Percentiles rank a stretch among this genome's conserved stretches.
These are phyloP conservation scores for Alauda arvensis DNA, from an alignment of 2,797 vertebrate species.

Conservation along the genomic window DNA sequence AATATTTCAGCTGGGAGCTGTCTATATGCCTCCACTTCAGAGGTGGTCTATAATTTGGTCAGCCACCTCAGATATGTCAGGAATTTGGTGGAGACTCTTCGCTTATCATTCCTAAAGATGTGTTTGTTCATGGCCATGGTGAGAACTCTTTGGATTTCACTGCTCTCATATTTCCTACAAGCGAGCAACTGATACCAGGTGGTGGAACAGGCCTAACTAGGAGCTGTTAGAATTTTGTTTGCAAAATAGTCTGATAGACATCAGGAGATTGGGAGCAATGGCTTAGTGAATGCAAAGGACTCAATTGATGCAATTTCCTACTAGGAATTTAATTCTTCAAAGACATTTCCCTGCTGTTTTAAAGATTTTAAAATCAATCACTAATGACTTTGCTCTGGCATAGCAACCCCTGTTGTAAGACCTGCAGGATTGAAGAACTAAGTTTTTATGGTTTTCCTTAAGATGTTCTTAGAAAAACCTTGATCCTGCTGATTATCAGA, in stretches of 20 bases:
- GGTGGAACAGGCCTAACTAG: background rate
- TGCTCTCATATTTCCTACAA: background rate
- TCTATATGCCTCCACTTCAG: background rate
- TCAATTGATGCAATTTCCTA: background rate
- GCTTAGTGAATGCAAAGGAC: background rate
- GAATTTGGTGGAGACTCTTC: background rate
- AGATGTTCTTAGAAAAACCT: background rate
- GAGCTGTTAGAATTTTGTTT: background rate
- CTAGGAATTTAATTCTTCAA: background rate
- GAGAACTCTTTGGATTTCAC: background rate
- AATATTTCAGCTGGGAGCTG: background rate
- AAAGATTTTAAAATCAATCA: background rate
- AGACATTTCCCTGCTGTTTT: background rate
- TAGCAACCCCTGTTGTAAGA: background rate
- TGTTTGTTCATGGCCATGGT: background rate
- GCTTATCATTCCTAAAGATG: background rate
- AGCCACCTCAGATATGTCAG: background rate
- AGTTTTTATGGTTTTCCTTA: background rate
- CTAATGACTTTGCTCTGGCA: background rate
- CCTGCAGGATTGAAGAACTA: background rate
- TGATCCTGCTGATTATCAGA: background rate
- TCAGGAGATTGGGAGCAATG: background rate
- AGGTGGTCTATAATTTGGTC: background rate
- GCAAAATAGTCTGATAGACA: slow-evolving; percentile 2
- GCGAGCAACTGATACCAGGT: background rate